Evolutionary conservation across 2,888 invertebrate species (phyloP).

Genomic region (Brachyptera putata): DNA sequence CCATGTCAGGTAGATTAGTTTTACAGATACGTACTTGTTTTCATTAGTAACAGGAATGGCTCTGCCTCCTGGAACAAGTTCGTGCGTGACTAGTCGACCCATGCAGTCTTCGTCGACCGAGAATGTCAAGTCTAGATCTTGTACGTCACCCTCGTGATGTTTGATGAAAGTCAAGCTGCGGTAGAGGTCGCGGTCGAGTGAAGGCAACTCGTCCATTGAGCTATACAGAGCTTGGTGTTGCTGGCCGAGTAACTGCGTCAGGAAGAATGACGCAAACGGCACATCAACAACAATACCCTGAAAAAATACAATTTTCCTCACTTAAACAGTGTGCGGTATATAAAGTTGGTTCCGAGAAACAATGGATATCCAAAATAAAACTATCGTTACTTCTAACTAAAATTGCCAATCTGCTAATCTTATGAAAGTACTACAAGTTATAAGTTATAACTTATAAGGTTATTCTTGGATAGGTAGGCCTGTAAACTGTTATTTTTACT

Average conservation of each 20-base stretch:
- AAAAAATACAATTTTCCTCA: conserved; percentile 34
- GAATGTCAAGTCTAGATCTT: conserved; percentile 91
- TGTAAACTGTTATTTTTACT: too few relatives aligned
- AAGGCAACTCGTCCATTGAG: conserved; percentile 96
- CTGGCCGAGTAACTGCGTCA: conserved; percentile 92
- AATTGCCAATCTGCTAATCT: too few relatives aligned
- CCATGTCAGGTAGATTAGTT: too few relatives aligned
- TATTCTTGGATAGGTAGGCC: too few relatives aligned
- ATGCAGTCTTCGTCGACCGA: conserved; percentile 93
- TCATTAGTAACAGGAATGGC: conserved; percentile 92
- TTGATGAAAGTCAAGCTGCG: conserved; percentile 94
- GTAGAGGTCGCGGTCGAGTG: conserved; percentile 93
- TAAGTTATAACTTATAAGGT: too few relatives aligned
- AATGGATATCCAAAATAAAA: too few relatives aligned
- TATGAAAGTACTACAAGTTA: too few relatives aligned
- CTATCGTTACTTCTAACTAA: too few relatives aligned
- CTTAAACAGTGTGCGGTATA: too few relatives aligned
- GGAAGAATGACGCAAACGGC: conserved; percentile 96
- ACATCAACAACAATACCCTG: conserved; percentile 97
- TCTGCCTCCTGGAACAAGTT: conserved; percentile 91
- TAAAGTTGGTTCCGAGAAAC: too few relatives aligned
- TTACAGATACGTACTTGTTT: conserved; percentile 75
- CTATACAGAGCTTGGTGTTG: conserved; percentile 91
- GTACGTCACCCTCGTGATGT: conserved; percentile 82
- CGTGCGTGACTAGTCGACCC: conserved; percentile 91